These are phyloP conservation scores for Crenuchus spilurus DNA, from an alignment of 2,797 vertebrate genomes.

Conservation along the genomic window DNA sequence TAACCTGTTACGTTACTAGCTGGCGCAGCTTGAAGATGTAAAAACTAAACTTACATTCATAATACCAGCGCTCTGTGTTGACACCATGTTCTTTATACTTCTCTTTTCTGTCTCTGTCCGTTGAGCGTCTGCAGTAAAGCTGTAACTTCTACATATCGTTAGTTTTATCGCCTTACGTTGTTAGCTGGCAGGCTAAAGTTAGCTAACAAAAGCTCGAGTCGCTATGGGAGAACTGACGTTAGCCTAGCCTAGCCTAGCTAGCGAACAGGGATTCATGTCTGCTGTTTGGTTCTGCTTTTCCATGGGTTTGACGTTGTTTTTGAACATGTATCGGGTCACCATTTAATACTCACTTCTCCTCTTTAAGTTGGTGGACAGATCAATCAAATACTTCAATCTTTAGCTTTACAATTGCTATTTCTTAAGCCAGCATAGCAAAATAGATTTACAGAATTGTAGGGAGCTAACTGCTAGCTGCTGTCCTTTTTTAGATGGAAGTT, in stretches of 20 bases:
- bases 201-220: neutral
- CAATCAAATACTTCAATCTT: too few species aligned
- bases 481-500: too few species aligned
- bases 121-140: neutral
- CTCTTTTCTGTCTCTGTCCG: neutral
- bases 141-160: neutral
- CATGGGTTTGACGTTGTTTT: neutral
- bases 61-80: neutral
- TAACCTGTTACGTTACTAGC: conserved; percentile 44
- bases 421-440: too few species aligned
- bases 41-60: neutral
- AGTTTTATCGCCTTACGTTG: neutral
- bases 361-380: neutral
- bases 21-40: conserved; percentile 15
- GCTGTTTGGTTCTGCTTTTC: neutral
- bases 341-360: neutral
- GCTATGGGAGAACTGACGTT: neutral
- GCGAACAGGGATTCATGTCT: neutral
- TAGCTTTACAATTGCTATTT: too few species aligned
- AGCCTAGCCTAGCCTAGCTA: neutral
- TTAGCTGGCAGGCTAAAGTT: neutral
- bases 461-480: too few species aligned
- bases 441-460: too few species aligned
- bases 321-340: neutral
- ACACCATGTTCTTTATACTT: neutral